Percentiles rank a stretch among this genome's conserved stretches.
These are phyloP conservation scores for Triops longicaudatus DNA, from an alignment of 1,140 invertebrate species.

Conservation along the genomic window DNA sequence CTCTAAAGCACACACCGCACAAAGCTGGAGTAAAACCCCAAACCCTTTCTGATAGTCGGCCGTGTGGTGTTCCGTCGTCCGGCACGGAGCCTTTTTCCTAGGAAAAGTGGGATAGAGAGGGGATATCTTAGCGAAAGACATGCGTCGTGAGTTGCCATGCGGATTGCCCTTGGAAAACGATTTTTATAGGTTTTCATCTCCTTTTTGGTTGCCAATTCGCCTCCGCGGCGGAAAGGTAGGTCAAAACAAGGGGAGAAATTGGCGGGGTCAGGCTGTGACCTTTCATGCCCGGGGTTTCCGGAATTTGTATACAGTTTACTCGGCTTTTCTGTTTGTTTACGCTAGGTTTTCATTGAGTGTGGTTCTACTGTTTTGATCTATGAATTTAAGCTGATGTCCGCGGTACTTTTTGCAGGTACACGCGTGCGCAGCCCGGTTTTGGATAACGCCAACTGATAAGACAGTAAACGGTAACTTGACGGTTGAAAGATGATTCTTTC, in stretches of 20 bases:
- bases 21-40: neutral
- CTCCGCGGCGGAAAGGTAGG: neutral
- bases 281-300: neutral
- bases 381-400: neutral
- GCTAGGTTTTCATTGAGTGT: neutral
- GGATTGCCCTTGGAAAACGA: neutral
- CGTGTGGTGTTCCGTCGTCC: slow-evolving; percentile 1
- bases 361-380: neutral
- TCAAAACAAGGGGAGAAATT: neutral
- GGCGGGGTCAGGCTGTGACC: neutral
- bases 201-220: neutral
- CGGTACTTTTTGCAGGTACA: neutral
- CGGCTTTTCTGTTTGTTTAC: neutral
- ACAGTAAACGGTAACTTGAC: neutral
- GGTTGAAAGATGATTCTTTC: neutral
- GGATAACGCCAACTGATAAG: neutral
- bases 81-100: neutral
- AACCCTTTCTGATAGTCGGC: neutral
- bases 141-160: slow-evolving; percentile 5
- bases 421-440: neutral
- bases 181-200: neutral
- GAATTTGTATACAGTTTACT: neutral
- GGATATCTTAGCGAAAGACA: neutral
- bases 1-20: neutral
- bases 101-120: neutral